A percentile compares a stretch with the other conserved stretches of the same genome.
Conservation (phyloP, 2,888 invertebrate genomes). For the Harpalus rufipes region DNA sequence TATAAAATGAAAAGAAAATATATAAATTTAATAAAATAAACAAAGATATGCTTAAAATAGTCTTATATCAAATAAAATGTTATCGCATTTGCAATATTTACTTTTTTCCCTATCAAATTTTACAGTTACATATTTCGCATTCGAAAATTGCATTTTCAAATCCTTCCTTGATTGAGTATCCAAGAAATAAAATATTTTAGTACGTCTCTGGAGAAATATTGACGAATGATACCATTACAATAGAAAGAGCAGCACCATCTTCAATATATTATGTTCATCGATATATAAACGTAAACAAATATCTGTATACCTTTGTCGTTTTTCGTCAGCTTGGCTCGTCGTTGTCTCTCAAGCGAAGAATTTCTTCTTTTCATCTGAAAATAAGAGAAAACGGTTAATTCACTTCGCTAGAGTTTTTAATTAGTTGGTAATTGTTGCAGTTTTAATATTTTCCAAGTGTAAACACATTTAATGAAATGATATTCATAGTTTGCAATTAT, state of each 20-base stretch:
- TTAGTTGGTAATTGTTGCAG: conserved; percentile 1
- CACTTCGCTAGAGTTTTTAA: conserved; percentile 23
- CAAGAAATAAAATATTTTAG: background rate
- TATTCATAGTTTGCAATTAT: background rate
- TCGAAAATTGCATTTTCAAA: background rate
- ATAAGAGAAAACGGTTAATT: conserved; percentile 16
- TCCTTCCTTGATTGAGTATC: background rate
- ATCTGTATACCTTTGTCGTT: background rate
- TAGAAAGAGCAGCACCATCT: background rate
- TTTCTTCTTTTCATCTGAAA: conserved; percentile 7
- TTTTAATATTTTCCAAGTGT: conserved; percentile 3
- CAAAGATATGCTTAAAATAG: no score
- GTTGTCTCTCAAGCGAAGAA: background rate
- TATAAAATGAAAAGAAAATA: no score
- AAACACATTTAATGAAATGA: background rate
- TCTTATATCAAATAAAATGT: no score
- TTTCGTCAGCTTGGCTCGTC: background rate
- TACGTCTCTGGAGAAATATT: conserved; percentile 2
- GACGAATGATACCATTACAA: background rate
- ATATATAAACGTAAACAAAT: background rate
- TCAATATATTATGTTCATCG: background rate
- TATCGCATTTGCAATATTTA: no score
- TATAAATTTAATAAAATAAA: no score
- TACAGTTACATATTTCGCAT: background rate
- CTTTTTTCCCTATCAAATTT: background rate